Evolutionary conservation across 1,140 invertebrate species (phyloP), one percentile per base, ranked within the genome.

Genomic region (Thereuonema tuberculata): DNA sequence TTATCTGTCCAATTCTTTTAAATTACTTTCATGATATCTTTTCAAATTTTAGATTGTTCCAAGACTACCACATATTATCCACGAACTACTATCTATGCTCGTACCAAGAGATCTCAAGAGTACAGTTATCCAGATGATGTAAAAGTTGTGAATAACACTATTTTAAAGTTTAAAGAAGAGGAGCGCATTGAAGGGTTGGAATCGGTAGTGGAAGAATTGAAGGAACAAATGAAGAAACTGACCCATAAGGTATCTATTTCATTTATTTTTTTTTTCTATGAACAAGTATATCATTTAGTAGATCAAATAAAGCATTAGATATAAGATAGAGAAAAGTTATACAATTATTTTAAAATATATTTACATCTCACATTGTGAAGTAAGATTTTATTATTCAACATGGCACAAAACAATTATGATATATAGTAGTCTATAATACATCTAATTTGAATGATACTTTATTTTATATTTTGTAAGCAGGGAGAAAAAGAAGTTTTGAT

Each of bases 21-120:
- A 50, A 14, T 50, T 50, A 5, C 21, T 50, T 21, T 20, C 27
- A 12, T 15, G 9, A 62, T 75, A 73, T 75, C 58, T 76, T 74
- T 63, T 67, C 69, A 24, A 67, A 68, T 58, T 65, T 69, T 46
- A 71, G 72, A 43, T 63, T 69, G 56, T 67, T 66, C 58, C 64
- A 64, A 29, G 64, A 58, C 48, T 29, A 67, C 43, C 63, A 62
- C 12, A 62, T 58, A 48, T 68, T 72, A 61, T 62, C 67, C 21
- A 67, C 69, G 1, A 63, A 69, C 14, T 65, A 66, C 2, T 61
- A 58, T 63, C 68, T 48, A 48, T 24, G 67, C 67, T 55, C 64
- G 74, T 9, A 66, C 67, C 2, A 61, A 68, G 20, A 62, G 72
- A 9, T 68, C 67, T 17, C 46, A 60, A 17, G 63, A 69, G 2